phyloP scores from a whole-genome alignment of 2,797 vertebrate genomes.

The Molothrus ater region DNA sequence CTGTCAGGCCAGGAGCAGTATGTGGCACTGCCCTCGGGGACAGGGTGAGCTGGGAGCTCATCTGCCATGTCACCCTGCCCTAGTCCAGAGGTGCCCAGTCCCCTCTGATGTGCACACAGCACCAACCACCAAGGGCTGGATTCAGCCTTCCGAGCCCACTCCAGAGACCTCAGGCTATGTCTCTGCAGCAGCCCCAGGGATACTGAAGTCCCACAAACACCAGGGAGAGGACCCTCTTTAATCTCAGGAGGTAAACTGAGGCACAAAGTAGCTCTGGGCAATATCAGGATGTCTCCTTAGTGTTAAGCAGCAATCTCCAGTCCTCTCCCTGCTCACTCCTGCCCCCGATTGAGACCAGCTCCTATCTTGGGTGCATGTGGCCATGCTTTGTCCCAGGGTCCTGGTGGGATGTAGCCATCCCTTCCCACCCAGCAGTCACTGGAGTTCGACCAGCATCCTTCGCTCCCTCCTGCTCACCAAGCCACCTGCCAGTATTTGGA shows the following conservation, averaged over 20 bases:
- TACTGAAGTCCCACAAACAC: not conserved
- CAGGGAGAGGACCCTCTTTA: not conserved
- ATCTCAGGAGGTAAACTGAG: not conserved
- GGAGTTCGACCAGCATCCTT: not conserved
- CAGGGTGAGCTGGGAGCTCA: not conserved
- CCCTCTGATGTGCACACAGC: not conserved
- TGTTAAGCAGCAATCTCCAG: not conserved
- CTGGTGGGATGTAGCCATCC: not conserved
- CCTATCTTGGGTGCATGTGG: too few relatives aligned
- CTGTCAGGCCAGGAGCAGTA: not conserved
- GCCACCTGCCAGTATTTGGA: not conserved
- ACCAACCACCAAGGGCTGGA: not conserved
- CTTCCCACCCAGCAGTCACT: not conserved
- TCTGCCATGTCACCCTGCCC: not conserved
- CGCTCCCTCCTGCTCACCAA: rapidly evolving
- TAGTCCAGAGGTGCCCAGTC: not conserved
- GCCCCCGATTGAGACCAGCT: rapidly evolving
- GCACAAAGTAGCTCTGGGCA: not conserved
- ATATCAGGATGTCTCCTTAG: not conserved
- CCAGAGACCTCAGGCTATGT: not conserved
- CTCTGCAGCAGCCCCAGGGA: not conserved
- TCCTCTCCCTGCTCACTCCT: not conserved
- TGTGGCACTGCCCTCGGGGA: not conserved
- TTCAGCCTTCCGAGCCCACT: not conserved
- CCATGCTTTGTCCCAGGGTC: not conserved